Evolutionary conservation across 35 echinoderm and acorn worm genomes (phyloP), one percentile per base, ranked within the genome.

Genomic region (Ophiothrix spiculata): DNA sequence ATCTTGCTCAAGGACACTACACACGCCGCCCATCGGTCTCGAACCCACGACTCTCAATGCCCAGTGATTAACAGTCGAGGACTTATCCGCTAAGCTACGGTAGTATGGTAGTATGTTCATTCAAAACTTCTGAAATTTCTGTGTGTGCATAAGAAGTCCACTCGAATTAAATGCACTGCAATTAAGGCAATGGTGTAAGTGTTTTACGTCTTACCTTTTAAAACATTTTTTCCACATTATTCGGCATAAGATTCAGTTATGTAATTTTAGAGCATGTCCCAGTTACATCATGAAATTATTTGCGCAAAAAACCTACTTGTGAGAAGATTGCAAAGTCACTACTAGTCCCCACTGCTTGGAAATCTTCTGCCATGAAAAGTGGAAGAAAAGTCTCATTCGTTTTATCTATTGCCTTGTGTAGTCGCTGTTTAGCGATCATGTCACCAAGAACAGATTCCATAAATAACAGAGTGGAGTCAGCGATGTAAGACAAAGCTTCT

Each of bases 241-340:
- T 49, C 19, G 42, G 19, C 19, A 10, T 49, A n/a, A n/a, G n/a
- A n/a, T n/a, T n/a, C n/a, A n/a, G n/a, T n/a, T n/a, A n/a, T n/a
- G n/a, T n/a, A n/a, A n/a, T n/a, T n/a, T n/a, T n/a, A n/a, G n/a
- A n/a, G n/a, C n/a, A n/a, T n/a, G n/a, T n/a, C n/a, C n/a, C n/a
- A n/a, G n/a, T n/a, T n/a, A n/a, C n/a, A n/a, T n/a, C n/a, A n/a
- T n/a, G n/a, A n/a, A n/a, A n/a, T n/a, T n/a, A n/a, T n/a, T n/a
- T n/a, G n/a, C n/a, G n/a, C n/a, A n/a, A 15, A 74, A 6, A 29
- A 29, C 49, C 74, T 81, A 92, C 90, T 85, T 92, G 90, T 23
- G 85, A 77, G 1, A 39, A 8, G 13, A 39, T 37, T 31, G 80
- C 40, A 85, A 85, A 92, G 0, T 77, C 21, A 39, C 64, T 86